phyloP scores from a whole-genome alignment of 2,888 invertebrate genomes.

The Polylopha cassiicola region DNA sequence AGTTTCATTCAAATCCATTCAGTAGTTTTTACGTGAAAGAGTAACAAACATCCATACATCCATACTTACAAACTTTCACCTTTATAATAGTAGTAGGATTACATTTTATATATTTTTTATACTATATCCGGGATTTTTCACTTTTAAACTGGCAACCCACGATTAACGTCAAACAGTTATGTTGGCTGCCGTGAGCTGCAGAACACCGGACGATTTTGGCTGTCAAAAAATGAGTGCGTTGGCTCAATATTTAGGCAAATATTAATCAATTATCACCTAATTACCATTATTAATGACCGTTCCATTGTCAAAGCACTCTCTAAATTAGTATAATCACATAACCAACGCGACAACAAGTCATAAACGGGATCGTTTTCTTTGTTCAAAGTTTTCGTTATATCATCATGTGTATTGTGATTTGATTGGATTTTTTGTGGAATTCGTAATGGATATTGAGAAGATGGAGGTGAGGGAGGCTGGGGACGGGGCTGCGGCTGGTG shows the following conservation, averaged over 20 bases:
- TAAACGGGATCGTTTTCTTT: slow-evolving; percentile 21
- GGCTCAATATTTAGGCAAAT: slow-evolving; percentile 45
- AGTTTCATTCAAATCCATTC: no score
- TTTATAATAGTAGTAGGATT: no score
- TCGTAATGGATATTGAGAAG: slow-evolving; percentile 44
- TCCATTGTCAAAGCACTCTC: slow-evolving; percentile 36
- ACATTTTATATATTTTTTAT: neutral
- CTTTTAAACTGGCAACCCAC: neutral
- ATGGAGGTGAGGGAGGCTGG: slow-evolving; percentile 71
- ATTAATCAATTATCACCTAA: slow-evolving; percentile 36
- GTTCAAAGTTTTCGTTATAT: slow-evolving; percentile 35
- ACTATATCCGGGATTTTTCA: neutral
- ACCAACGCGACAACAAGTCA: slow-evolving; percentile 25
- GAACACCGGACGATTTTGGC: slow-evolving; percentile 21
- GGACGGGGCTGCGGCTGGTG: slow-evolving; percentile 65
- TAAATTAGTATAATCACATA: slow-evolving; percentile 41
- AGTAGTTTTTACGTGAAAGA: no score
- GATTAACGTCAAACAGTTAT: slow-evolving; percentile 11
- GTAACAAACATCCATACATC: no score
- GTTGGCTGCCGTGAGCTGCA: slow-evolving; percentile 15
- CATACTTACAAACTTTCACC: no score
- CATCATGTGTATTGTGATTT: slow-evolving; percentile 37
- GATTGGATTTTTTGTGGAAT: slow-evolving; percentile 18
- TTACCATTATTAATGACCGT: slow-evolving; percentile 40
- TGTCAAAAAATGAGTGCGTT: slow-evolving; percentile 59